A percentile compares a stretch with the other conserved stretches of the same genome.
Conservation (phyloP, 2,797 vertebrate genomes). For the Phrynocephalus vlangalii region DNA sequence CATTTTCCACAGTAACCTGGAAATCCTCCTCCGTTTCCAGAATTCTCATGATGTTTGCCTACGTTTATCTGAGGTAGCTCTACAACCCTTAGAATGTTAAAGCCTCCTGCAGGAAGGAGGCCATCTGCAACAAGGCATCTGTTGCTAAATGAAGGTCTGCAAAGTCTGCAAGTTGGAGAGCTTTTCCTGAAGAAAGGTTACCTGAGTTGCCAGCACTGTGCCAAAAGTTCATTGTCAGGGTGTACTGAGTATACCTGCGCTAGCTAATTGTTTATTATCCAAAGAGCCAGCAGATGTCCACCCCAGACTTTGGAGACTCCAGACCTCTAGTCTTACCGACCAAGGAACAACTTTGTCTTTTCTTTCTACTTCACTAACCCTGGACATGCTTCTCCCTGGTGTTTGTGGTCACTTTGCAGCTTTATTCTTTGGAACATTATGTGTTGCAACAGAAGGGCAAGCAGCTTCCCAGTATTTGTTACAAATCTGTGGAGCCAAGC, state of each 20-base stretch:
- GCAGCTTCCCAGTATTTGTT: slow-evolving; percentile 86
- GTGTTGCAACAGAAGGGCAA: slow-evolving; percentile 78
- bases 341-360: slow-evolving; percentile 52
- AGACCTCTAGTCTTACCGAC: slow-evolving; percentile 17
- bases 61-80: background rate
- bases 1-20: slow-evolving; percentile 7
- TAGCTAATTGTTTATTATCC: slow-evolving; percentile 38
- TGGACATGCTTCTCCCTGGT: slow-evolving; percentile 72
- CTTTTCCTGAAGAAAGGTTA: slow-evolving; percentile 3
- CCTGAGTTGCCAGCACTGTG: slow-evolving; percentile 6
- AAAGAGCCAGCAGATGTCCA: slow-evolving; percentile 42
- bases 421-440: slow-evolving; percentile 69
- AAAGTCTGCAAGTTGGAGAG: background rate
- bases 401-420: slow-evolving; percentile 68
- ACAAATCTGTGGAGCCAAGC: slow-evolving; percentile 85
- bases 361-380: slow-evolving; percentile 77
- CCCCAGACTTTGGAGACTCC: rapidly evolving
- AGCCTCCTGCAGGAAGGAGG: background rate
- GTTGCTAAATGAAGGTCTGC: background rate
- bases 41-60: slow-evolving; percentile 21
- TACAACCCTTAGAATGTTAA: slow-evolving; percentile 16
- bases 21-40: background rate
- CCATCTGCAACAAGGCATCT: slow-evolving; percentile 25
- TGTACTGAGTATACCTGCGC: slow-evolving; percentile 41
- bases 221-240: slow-evolving; percentile 3